Conservation (phyloP, 2,113 vertebrate species). For the Deroptyus accipitrinus region DNA sequence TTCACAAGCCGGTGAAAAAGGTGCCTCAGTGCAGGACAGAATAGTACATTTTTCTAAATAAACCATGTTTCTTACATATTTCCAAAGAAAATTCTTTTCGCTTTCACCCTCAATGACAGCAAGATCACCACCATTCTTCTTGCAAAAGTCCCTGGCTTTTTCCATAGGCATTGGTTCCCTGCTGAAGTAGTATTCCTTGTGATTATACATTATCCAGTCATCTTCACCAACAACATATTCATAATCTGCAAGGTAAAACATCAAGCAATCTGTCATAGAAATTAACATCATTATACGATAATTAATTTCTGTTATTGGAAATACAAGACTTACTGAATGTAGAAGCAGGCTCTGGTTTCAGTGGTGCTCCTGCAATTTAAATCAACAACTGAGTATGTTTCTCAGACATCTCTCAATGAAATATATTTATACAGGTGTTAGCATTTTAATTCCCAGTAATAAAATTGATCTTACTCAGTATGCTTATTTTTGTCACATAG, state of each 20-base stretch:
- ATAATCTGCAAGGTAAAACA: conserved; percentile 69
- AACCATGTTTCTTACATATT: conserved; percentile 78
- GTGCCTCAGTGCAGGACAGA: background rate
- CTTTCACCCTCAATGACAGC: conserved; percentile 79
- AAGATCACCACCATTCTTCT: conserved; percentile 84
- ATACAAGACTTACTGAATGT: conserved; percentile 52
- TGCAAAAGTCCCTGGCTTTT: conserved; percentile 83
- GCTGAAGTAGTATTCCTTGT: conserved; percentile 89
- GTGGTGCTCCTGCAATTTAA: conserved; percentile 77
- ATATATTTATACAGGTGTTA: background rate
- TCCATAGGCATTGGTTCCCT: conserved; percentile 79
- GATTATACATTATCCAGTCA: conserved; percentile 85
- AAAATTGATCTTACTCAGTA: background rate
- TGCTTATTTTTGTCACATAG: background rate
- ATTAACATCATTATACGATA: background rate
- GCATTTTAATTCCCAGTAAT: background rate
- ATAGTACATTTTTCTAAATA: background rate
- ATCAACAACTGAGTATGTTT: background rate
- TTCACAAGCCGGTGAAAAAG: background rate
- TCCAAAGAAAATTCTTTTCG: conserved; percentile 92
- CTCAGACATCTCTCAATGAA: background rate
- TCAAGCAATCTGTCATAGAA: background rate
- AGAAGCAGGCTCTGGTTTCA: conserved; percentile 81
- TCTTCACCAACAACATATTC: conserved; percentile 74
- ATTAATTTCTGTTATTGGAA: background rate